These are phyloP conservation scores for Tonatia bakeri DNA, from an alignment of 2,113 vertebrate species.

Conservation along the genomic window DNA sequence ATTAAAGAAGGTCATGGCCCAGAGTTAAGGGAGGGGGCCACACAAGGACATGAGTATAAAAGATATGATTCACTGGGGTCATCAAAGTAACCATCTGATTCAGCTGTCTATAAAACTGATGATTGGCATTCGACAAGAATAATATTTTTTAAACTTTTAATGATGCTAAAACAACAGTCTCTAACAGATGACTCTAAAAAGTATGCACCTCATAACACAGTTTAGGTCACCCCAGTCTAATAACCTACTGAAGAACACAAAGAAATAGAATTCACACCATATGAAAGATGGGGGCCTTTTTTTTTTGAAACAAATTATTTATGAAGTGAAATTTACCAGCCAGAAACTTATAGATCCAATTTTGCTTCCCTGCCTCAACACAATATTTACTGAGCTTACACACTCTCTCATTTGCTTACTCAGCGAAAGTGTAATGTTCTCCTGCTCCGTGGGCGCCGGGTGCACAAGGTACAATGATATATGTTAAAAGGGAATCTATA, in stretches of 20 bases:
- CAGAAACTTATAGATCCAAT: neutral
- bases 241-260: neutral
- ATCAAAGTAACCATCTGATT: neutral
- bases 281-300: neutral
- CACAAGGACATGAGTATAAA: neutral
- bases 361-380: neutral
- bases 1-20: neutral
- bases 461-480: neutral
- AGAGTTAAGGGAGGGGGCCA: neutral
- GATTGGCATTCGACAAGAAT: neutral
- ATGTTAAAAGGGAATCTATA: neutral
- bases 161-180: neutral
- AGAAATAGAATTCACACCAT: neutral
- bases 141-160: neutral
- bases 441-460: neutral
- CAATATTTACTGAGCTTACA: neutral
- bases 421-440: neutral
- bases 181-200: neutral
- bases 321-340: neutral
- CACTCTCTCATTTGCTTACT: neutral
- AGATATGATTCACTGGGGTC: neutral
- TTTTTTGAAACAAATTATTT: neutral
- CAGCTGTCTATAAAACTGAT: neutral
- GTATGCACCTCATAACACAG: neutral
- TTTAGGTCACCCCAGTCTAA: neutral